Percentiles rank a stretch among this genome's conserved stretches.
These are phyloP conservation scores for Cheirogaleus major DNA, from an alignment of 2,797 vertebrate genomes.

Conservation along the genomic window DNA sequence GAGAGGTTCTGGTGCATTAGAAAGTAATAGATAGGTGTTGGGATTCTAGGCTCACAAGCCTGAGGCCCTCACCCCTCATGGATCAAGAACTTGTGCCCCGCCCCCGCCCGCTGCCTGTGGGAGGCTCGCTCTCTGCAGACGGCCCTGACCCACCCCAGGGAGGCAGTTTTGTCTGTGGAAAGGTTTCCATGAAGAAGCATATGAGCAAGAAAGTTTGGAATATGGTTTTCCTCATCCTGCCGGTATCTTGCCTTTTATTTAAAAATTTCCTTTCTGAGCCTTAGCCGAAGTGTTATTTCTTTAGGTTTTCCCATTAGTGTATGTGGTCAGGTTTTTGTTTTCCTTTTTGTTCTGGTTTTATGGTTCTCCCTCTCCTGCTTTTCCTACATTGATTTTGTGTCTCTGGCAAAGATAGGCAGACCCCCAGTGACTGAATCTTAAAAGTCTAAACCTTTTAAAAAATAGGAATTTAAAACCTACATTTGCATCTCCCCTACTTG, in stretches of 20 bases:
- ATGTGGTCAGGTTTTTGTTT: neutral
- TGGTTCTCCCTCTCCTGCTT: neutral
- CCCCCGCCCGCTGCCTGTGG: accelerated
- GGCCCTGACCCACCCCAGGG: neutral
- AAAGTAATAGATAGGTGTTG: neutral
- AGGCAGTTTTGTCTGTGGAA: neutral
- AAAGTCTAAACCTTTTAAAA: neutral
- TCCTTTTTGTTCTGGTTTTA: neutral
- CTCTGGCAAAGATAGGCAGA: neutral
- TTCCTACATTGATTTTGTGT: neutral
- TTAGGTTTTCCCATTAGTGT: neutral
- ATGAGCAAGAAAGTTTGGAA: neutral
- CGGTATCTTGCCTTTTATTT: neutral
- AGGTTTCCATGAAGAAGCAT: neutral
- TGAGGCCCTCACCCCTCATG: neutral
- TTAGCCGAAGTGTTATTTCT: neutral
- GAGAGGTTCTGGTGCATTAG: neutral
- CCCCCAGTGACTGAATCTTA: neutral
- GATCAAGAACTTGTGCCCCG: neutral
- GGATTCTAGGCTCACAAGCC: neutral
- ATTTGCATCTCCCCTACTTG: neutral
- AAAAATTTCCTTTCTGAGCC: slow-evolving; percentile 40
- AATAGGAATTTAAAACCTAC: neutral
- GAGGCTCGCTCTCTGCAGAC: too few species aligned
- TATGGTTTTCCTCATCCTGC: neutral